Evolutionary conservation across 2,888 invertebrate species (phyloP), one percentile per base, ranked within the genome.

Genomic region (Hypercompe scribonia): DNA sequence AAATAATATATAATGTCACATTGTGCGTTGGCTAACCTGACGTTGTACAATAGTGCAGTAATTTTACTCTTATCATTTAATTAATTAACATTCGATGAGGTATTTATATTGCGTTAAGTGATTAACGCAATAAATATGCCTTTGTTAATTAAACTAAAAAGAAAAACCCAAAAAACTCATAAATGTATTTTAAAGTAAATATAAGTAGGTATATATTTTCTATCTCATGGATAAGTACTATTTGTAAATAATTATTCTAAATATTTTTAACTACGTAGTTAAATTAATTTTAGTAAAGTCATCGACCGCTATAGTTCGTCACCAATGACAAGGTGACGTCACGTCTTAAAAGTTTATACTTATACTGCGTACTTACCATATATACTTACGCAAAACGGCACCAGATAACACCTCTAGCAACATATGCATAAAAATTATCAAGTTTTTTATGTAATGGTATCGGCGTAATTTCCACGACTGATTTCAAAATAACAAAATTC

Each of bases 301-400:
- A 50, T 65, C 13, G 54, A 65, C 70, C 54, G 61, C 42, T 36
- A 5, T 33, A 54, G 39, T 24, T 33, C 46, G 50, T 68, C 61
- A 33, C 71, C 75, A 75, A 78, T 78, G 70, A 66, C 72, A 69
- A 50, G 31, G 69, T 84, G 76, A 79, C 78, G 84, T 80, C 78
- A 82, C 46, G 58, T 54, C 24, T 68, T 80, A 70, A 70, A 81
- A 78, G 82, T 74, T 78, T 73, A 50, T 24, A 24, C 24, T 74
- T 69, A 65, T 79, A 85, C 85, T 85, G 85, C 84, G 85, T 74
- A 85, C 79, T 80, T 69, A 54, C 54, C 68, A 34, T 75, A 71
- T 61, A 11, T 61, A 70, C 68, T 31, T 50, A n/a, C 0, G 24
- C 24, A 50, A 15, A 31, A 61, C 18, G 5, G n/a, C 15, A 18